phyloP scores from a whole-genome alignment of 2,888 invertebrate species.

The Lamellibrachia columna region DNA sequence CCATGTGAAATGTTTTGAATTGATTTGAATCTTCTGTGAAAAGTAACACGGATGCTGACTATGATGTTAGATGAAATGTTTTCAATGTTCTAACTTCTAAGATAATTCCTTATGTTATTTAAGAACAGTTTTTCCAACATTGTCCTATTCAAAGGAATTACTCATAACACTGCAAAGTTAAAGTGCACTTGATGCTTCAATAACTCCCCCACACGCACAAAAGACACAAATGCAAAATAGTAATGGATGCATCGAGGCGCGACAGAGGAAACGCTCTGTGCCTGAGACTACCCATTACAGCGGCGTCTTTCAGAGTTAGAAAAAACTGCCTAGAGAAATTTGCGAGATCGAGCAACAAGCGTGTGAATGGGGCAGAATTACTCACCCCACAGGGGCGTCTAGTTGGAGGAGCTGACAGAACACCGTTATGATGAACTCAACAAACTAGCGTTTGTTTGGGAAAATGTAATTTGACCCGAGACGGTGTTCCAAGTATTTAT shows the following conservation, averaged over 20 bases:
- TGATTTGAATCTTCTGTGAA: neutral
- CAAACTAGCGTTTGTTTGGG: neutral
- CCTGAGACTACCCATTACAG: neutral
- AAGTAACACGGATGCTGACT: neutral
- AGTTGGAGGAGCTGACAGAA: neutral
- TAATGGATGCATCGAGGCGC: neutral
- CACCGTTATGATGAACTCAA: neutral
- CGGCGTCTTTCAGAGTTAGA: neutral
- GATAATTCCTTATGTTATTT: neutral
- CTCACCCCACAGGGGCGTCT: neutral
- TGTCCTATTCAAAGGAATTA: neutral
- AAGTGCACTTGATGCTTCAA: neutral
- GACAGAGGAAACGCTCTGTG: neutral
- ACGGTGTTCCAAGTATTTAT: neutral
- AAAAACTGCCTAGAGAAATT: neutral
- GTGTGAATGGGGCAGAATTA: neutral
- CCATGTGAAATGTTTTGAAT: neutral
- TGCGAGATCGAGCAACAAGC: neutral
- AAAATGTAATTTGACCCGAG: neutral
- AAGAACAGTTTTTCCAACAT: neutral
- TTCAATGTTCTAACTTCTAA: neutral
- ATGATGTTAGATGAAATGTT: too few relatives aligned
- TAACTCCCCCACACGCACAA: neutral
- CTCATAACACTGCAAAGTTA: neutral
- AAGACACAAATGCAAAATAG: neutral